phyloP scores from a whole-genome alignment of 2,113 vertebrate species.

The Pygathrix nemaeus region DNA sequence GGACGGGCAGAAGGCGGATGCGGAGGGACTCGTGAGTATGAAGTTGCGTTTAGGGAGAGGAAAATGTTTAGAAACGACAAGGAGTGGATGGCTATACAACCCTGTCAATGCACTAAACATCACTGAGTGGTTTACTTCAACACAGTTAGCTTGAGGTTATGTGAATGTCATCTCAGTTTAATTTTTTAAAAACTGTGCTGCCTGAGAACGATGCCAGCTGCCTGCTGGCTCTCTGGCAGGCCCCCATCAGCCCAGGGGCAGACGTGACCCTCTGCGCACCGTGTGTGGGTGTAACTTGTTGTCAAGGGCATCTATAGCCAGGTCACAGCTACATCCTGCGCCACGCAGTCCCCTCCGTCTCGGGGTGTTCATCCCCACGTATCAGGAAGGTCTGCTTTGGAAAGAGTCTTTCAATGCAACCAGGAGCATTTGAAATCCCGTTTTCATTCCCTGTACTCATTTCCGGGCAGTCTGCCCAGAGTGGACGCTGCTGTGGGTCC shows the following conservation, averaged over 20 bases:
- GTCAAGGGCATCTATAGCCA: background rate
- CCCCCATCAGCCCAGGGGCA: background rate
- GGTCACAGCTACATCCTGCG: background rate
- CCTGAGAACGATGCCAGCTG: background rate
- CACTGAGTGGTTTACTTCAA: background rate
- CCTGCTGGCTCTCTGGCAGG: background rate
- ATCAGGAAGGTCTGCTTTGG: background rate
- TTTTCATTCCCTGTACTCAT: background rate
- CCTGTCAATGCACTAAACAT: too few species aligned
- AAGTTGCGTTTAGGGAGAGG: background rate
- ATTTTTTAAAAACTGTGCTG: background rate
- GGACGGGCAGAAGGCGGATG: background rate
- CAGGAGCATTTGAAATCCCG: background rate
- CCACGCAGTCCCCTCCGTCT: accelerated
- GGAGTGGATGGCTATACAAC: background rate
- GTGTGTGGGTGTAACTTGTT: too few species aligned
- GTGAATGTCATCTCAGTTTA: background rate
- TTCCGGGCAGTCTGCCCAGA: accelerated
- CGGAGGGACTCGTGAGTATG: accelerated
- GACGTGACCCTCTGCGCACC: background rate
- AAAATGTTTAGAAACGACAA: background rate
- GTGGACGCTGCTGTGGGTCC: accelerated
- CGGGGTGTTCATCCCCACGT: too few species aligned
- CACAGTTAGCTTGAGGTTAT: background rate
- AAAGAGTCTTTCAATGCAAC: background rate